Evolutionary conservation across 1,140 invertebrate species (phyloP).

Genomic region (Diorhabda carinulata): DNA sequence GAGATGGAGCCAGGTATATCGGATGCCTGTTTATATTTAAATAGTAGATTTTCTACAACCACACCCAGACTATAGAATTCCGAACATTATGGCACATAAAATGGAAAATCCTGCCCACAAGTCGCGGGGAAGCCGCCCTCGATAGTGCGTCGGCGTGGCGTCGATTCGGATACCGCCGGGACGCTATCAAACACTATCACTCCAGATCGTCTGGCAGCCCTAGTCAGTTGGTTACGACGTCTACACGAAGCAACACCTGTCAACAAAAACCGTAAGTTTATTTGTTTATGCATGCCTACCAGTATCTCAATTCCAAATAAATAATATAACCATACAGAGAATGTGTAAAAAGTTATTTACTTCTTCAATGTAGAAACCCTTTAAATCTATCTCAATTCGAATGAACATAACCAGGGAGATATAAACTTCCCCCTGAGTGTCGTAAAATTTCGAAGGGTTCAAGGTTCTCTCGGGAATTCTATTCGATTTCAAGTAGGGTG

Average conservation of each 20-base stretch:
- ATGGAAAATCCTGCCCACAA: constrained; percentile 47
- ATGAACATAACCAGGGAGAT: background rate
- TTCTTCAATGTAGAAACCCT: constrained; percentile 33
- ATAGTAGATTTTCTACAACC: constrained; percentile 29
- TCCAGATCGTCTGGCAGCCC: constrained; percentile 6
- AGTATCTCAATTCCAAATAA: background rate
- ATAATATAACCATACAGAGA: no score
- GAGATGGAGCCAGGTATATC: background rate
- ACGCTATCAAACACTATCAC: constrained; percentile 26
- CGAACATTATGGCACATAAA: constrained; percentile 41
- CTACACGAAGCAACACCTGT: constrained; percentile 10
- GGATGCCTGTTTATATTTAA: background rate
- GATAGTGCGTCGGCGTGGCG: constrained; percentile 43
- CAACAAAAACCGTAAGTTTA: constrained; percentile 4
- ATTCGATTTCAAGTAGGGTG: background rate
- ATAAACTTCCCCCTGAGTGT: background rate
- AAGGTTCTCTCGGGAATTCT: background rate
- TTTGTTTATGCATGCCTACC: background rate
- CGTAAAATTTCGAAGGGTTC: background rate
- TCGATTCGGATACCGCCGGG: constrained; percentile 33
- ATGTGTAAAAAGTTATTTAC: background rate
- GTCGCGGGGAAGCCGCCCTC: constrained; percentile 39
- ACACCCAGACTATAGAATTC: constrained; percentile 44
- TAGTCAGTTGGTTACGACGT: constrained; percentile 7
- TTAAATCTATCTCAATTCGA: constrained; percentile 42